Conservation (phyloP, 2,113 vertebrate species). For the Erythrolamprus reginae region DNA sequence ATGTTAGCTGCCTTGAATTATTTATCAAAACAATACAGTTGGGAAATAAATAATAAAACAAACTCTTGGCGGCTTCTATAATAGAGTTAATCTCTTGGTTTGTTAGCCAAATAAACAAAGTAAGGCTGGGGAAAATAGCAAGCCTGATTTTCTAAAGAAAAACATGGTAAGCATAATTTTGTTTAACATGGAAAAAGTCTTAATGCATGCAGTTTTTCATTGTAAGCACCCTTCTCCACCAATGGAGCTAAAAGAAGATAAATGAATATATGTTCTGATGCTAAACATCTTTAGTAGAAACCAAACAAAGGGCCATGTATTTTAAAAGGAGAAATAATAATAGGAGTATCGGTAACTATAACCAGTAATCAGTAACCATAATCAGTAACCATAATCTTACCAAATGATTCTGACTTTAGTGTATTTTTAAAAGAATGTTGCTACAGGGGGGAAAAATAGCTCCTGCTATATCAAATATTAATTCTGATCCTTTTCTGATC, state of each 20-base stretch:
- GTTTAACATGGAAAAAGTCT: background rate
- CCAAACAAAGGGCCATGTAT: background rate
- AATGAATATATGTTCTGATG: background rate
- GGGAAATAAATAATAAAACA: background rate
- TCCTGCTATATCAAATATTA: background rate
- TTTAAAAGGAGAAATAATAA: background rate
- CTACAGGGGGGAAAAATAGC: background rate
- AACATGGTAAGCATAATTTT: background rate
- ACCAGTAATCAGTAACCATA: too few relatives aligned
- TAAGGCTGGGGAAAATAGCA: background rate
- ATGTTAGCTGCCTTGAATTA: background rate
- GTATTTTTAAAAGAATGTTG: background rate
- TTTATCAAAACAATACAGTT: background rate
- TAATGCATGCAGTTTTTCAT: background rate
- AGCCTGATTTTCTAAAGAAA: background rate
- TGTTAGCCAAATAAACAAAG: background rate
- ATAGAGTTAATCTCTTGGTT: background rate
- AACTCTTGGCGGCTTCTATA: background rate
- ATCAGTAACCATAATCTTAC: background rate
- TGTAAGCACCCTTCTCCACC: background rate
- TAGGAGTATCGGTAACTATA: background rate
- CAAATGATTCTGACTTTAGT: background rate
- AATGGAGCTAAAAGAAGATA: background rate
- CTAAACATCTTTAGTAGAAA: background rate
- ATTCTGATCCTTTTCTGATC: background rate